Evolutionary conservation across 2,888 invertebrate species (phyloP).

Genomic region (Microplitis manilae): DNA sequence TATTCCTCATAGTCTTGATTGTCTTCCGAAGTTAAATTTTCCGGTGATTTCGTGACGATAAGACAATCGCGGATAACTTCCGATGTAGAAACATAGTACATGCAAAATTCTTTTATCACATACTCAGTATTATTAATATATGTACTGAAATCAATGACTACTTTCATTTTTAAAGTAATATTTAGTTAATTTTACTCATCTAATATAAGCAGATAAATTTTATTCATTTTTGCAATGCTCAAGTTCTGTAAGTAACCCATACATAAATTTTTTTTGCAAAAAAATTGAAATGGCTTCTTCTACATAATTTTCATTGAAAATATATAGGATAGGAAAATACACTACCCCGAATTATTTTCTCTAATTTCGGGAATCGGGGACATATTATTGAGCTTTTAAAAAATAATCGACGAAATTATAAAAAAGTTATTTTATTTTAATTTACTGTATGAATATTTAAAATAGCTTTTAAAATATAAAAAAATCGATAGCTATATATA

Average conservation of each 20-base stretch:
- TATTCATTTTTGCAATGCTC: too few relatives aligned
- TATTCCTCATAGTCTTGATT: not conserved
- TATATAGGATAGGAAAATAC: too few relatives aligned
- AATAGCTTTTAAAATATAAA: not conserved
- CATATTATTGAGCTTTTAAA: too few relatives aligned
- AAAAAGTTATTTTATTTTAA: not conserved
- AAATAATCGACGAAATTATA: too few relatives aligned
- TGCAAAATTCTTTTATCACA: not conserved
- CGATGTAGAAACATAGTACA: not conserved
- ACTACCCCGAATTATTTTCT: too few relatives aligned
- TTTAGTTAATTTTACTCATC: not conserved
- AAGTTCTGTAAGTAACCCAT: too few relatives aligned
- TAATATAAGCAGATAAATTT: not conserved
- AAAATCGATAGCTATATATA: constrained; percentile 5
- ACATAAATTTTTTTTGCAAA: too few relatives aligned
- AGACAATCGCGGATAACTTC: not conserved
- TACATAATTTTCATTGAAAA: too few relatives aligned
- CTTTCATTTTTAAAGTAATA: not conserved
- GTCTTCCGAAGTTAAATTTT: not conserved
- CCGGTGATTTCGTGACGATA: not conserved
- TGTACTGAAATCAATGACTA: not conserved
- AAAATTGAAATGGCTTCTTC: too few relatives aligned
- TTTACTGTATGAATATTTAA: not conserved
- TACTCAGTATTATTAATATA: not conserved
- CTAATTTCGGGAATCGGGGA: too few relatives aligned